A percentile compares a stretch with the other conserved stretches of the same genome.
phyloP scores from a whole-genome alignment of 2,797 vertebrate genomes.

The Ctenochaetus hawaiiensis region DNA sequence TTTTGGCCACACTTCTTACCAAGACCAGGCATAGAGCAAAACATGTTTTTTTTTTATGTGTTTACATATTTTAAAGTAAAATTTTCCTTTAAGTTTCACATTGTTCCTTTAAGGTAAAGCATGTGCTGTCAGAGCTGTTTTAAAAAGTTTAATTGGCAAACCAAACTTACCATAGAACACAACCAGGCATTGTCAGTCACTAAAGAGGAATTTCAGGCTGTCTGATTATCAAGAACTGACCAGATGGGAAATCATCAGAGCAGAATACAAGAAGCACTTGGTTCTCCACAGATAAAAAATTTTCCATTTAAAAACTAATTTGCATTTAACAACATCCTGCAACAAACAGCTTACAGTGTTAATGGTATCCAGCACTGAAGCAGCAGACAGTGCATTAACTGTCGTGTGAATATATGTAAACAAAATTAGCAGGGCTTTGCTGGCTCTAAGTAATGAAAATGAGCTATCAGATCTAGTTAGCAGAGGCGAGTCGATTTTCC shows the following conservation, averaged over 20 bases:
- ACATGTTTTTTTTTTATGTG: not conserved
- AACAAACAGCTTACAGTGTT: slow-evolving; percentile 22
- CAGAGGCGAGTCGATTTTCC: slow-evolving; percentile 30
- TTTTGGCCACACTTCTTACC: not conserved
- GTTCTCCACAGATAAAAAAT: not conserved
- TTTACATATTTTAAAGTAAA: not conserved
- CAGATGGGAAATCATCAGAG: not conserved
- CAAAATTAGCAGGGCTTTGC: slow-evolving; percentile 43
- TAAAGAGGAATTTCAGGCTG: slow-evolving; percentile 10
- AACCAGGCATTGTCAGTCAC: not conserved
- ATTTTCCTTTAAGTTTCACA: not conserved
- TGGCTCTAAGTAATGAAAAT: slow-evolving; percentile 58
- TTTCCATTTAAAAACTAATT: slow-evolving; percentile 16
- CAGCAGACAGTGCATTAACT: slow-evolving; percentile 20
- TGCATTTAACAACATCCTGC: slow-evolving; percentile 9
- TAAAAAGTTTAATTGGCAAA: not conserved
- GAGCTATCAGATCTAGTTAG: slow-evolving; percentile 63
- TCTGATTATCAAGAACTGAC: slow-evolving; percentile 7
- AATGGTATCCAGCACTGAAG: slow-evolving; percentile 11
- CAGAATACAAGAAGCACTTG: not conserved
- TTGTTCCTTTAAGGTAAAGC: not conserved
- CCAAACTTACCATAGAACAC: not conserved
- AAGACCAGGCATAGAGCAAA: not conserved
- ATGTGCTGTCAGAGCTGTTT: not conserved
- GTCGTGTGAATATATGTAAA: slow-evolving; percentile 41